Percentiles rank a stretch among this genome's conserved stretches.
Conservation (phyloP, 2,888 invertebrate species). For the Erebia palarica region DNA sequence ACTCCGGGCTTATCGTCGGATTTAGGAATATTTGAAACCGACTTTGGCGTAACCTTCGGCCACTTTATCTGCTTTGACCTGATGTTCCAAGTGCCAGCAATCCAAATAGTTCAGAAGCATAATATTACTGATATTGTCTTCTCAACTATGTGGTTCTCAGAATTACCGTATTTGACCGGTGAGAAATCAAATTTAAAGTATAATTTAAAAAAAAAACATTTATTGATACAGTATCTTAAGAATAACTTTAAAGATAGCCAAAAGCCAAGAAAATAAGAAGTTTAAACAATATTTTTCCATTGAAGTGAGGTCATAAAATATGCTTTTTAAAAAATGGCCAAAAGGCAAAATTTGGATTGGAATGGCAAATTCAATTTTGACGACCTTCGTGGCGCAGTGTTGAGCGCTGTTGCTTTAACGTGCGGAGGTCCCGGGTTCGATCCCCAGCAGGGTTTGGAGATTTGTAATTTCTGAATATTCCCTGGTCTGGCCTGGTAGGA, state of each 20-base stretch:
- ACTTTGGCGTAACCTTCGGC: constrained; percentile 91
- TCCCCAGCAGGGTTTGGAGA: no score
- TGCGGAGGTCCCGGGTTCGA: no score
- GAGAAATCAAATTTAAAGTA: constrained; percentile 33
- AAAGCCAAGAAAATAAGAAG: no score
- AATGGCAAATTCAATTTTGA: no score
- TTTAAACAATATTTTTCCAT: no score
- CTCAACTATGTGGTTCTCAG: constrained; percentile 91
- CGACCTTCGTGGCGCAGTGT: no score
- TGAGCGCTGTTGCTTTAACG: no score
- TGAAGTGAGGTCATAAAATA: neutral
- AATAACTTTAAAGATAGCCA: no score
- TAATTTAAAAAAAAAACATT: no score
- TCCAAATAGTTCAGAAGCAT: constrained; percentile 77
- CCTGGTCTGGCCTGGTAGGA: no score
- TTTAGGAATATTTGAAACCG: constrained; percentile 85
- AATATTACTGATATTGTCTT: constrained; percentile 85
- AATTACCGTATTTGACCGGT: constrained; percentile 89
- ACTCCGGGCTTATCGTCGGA: constrained; percentile 82
- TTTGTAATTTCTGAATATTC: no score
- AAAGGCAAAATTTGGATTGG: no score
- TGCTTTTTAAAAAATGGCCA: neutral
- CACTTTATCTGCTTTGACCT: constrained; percentile 93
- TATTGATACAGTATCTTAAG: neutral
- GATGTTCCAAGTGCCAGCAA: constrained; percentile 86